Conservation (phyloP, 2,797 vertebrate species). For the Eulemur coronatus region DNA sequence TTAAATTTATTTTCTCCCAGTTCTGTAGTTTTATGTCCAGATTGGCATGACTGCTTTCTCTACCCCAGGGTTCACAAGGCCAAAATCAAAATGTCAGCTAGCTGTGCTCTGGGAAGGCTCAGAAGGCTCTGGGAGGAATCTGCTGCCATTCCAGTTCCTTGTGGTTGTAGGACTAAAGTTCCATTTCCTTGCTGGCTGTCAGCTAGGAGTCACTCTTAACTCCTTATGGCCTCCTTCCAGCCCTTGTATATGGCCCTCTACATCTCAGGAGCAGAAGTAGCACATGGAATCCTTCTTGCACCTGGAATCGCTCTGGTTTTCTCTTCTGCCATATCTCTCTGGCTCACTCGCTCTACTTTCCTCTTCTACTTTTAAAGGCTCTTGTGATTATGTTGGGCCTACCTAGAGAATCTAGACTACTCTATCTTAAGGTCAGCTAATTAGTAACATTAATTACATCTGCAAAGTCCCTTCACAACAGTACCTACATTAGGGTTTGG, state of each 20-base stretch:
- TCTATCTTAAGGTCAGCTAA: neutral
- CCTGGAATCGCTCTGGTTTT: neutral
- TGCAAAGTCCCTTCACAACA: neutral
- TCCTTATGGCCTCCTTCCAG: neutral
- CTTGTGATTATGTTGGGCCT: neutral
- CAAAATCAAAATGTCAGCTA: neutral
- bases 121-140: neutral
- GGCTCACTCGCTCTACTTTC: neutral
- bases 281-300: neutral
- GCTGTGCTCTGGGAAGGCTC: neutral
- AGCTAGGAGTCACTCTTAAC: neutral
- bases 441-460: neutral
- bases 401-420: neutral
- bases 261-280: neutral
- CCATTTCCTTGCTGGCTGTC: neutral
- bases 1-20: neutral
- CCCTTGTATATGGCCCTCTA: fast-evolving
- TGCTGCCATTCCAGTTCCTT: neutral
- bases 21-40: neutral
- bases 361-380: neutral
- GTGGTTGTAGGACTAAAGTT: neutral
- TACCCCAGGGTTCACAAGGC: neutral
- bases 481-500: neutral
- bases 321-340: neutral
- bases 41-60: neutral